Conservation (phyloP, 2,888 invertebrate species). For the Torymus auratus region DNA sequence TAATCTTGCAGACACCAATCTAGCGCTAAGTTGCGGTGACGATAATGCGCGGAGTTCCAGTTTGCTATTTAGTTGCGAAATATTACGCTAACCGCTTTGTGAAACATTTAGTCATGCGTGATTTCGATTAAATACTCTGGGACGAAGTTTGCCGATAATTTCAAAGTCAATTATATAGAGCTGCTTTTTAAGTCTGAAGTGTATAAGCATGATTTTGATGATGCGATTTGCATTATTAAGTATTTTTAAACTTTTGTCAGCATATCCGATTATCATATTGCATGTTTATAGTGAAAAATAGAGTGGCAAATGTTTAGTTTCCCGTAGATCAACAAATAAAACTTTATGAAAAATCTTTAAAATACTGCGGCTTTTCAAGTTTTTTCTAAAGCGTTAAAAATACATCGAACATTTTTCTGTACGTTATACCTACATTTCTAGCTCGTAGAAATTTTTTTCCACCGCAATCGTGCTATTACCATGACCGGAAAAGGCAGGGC, state of each 20-base stretch:
- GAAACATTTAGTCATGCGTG: constrained; percentile 34
- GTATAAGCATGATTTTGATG: not conserved
- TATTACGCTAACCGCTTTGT: constrained; percentile 39
- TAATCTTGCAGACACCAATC: constrained; percentile 46
- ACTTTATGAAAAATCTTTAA: no score
- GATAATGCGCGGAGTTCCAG: constrained; percentile 42
- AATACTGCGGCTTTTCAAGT: no score
- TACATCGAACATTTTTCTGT: no score
- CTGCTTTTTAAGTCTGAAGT: not conserved
- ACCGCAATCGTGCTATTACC: constrained; percentile 33
- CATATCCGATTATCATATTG: no score
- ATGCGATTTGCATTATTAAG: no score
- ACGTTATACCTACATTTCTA: not conserved
- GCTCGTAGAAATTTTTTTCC: not conserved
- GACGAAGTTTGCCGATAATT: not conserved
- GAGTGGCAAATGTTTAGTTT: no score
- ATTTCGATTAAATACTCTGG: constrained; percentile 32
- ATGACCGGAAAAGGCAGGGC: not conserved
- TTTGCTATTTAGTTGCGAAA: constrained; percentile 44
- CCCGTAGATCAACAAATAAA: no score
- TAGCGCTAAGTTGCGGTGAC: constrained; percentile 40
- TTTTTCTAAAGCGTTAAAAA: no score
- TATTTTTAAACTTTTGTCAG: no score
- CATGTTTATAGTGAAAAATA: no score
- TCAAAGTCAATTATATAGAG: not conserved